Base-by-base conservation (phyloP, 2,888 invertebrate species). In the Bellardia pandia region DNA sequence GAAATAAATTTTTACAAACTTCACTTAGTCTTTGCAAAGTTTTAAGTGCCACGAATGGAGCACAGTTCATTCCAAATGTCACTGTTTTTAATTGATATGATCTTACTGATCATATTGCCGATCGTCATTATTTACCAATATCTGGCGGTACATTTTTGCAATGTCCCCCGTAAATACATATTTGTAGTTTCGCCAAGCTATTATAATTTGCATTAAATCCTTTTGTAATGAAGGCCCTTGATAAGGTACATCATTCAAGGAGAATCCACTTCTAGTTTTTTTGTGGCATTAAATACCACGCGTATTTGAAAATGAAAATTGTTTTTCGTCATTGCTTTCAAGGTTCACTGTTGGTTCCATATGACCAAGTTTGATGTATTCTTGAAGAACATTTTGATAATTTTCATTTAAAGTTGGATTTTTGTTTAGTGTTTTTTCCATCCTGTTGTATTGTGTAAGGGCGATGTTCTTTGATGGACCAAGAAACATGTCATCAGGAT, bases 11-110 rank as follows among this genome's bases (percentile, higher is more conserved):
- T 58, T 78, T 53, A 40, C 56, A 56, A 45, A 58, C 68, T 4
- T 48, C n/a, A 3, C 48, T 40, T 23, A 23, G 23, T 23, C 23
- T 23, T 23, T 23, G 23, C 23, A 23, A 13, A 40, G n/a, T 7
- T 64, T 5, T 9, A 48, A 7, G 30, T 68, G 68, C 48, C 7
- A 68, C 7, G 3, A 48, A 45, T 16, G 42, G 66, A 2, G 66
- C 45, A 42, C 66, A 66, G 3, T 66, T 66, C 82, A 89, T 82
- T 86, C 86, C n/a, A 89, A 33, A 30, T 5, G 62, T 60, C 1
- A 62, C 37, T 3, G 62, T 62, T 37, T 62, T 62, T 7, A 62
- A 5, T 40, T 13, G 62, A 62, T n/a, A 16, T 3, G 37, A 5
- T 13, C n/a, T 60, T 2, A 60, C 30, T 5, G 33, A 0, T 11